A percentile compares a stretch with the other conserved stretches of the same genome.
phyloP scores from a whole-genome alignment of 2,113 vertebrate species.

The Recurvirostra avosetta region DNA sequence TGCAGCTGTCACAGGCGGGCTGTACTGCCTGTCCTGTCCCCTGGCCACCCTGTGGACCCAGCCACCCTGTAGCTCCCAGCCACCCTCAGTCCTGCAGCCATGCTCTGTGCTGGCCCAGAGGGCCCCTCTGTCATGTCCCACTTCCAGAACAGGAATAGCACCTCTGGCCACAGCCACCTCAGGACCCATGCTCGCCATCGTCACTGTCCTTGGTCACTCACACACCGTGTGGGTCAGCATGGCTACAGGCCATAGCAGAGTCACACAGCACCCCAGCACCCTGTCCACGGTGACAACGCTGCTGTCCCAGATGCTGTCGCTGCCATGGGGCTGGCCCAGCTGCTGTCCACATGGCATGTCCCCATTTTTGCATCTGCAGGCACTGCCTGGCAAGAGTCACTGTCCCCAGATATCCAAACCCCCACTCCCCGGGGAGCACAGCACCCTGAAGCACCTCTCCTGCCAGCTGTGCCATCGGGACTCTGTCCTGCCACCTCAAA shows the following conservation, averaged over 20 bases:
- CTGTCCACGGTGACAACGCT: accelerated
- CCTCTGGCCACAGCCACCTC: neutral
- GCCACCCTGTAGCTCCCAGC: too few relatives aligned
- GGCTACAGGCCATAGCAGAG: accelerated
- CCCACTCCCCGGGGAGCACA: accelerated
- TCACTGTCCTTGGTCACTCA: neutral
- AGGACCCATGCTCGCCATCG: accelerated
- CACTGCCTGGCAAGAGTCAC: neutral
- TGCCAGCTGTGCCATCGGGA: accelerated
- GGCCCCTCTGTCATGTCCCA: accelerated
- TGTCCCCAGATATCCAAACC: neutral
- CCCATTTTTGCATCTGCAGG: neutral
- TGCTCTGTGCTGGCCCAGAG: neutral
- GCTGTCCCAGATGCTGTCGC: neutral
- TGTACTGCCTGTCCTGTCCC: neutral
- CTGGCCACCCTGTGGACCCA: neutral
- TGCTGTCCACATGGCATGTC: accelerated
- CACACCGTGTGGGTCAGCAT: accelerated
- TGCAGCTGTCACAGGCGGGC: neutral
- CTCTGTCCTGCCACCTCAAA: accelerated
- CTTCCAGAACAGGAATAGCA: neutral
- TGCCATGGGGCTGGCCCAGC: neutral
- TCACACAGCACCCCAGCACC: accelerated
- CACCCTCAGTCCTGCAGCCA: neutral
- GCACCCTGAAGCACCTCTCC: neutral